Percentiles rank a stretch among this genome's conserved stretches.
phyloP scores from a whole-genome alignment of 1,140 invertebrate genomes.

The Lepidurus packardi region DNA sequence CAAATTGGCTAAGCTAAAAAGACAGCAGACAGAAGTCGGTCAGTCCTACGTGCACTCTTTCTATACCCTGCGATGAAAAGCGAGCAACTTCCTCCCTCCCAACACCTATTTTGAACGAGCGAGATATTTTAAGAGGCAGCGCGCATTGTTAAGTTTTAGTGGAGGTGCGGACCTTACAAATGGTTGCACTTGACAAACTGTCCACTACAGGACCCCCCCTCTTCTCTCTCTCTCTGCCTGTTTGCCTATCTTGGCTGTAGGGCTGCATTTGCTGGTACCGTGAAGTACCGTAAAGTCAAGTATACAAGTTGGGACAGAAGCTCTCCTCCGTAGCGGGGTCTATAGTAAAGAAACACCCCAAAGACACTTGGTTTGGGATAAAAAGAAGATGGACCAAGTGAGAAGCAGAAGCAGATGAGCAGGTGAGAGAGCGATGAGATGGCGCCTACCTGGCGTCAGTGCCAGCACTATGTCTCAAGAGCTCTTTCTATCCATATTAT shows the following conservation, averaged over 20 bases:
- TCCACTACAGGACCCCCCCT: background rate
- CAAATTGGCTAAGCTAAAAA: constrained; percentile 6
- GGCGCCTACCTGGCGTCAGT: constrained; percentile 20
- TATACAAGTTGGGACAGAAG: background rate
- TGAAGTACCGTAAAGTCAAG: background rate
- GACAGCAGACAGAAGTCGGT: background rate
- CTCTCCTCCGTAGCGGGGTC: background rate
- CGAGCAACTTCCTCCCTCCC: background rate
- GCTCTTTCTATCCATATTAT: background rate
- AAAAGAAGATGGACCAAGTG: background rate
- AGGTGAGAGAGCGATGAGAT: constrained; percentile 14
- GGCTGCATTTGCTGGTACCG: background rate
- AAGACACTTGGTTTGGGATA: background rate
- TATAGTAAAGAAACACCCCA: background rate
- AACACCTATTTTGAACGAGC: background rate
- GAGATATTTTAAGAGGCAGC: background rate
- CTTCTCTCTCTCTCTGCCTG: background rate
- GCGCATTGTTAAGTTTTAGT: background rate
- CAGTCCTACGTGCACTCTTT: background rate
- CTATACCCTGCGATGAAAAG: background rate
- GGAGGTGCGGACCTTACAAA: background rate
- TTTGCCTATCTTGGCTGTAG: background rate
- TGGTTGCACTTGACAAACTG: background rate
- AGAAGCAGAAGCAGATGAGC: constrained; percentile 20
- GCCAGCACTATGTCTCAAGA: constrained; percentile 12